Evolutionary conservation across 2,888 invertebrate species (phyloP).

Genomic region (Idaea straminata): DNA sequence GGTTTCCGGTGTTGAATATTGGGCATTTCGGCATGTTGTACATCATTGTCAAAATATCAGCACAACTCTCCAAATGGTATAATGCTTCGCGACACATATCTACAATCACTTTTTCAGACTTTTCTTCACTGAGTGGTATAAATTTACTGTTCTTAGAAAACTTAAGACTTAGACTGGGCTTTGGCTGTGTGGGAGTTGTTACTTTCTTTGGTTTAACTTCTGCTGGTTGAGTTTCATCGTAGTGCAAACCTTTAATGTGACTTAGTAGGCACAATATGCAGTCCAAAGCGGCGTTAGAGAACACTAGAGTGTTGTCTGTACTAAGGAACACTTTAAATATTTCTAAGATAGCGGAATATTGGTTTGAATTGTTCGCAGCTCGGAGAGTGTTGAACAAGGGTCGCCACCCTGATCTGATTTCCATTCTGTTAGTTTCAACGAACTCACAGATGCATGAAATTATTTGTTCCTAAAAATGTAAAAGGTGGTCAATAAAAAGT

Average conservation of each 20-base stretch:
- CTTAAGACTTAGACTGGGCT: constrained; percentile 64
- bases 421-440: constrained; percentile 95
- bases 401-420: constrained; percentile 97
- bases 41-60: constrained; percentile 93
- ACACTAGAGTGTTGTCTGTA: constrained; percentile 95
- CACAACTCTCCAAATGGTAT: constrained; percentile 91
- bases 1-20: constrained; percentile 93
- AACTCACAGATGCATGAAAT: constrained; percentile 97
- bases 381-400: constrained; percentile 96
- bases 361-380: constrained; percentile 89
- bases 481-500: neutral
- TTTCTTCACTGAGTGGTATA: constrained; percentile 70
- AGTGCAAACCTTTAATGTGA: constrained; percentile 86
- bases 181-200: constrained; percentile 50
- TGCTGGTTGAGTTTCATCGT: constrained; percentile 72
- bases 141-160: constrained; percentile 74
- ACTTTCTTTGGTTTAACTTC: constrained; percentile 69
- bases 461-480: constrained; percentile 86
- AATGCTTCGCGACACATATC: constrained; percentile 89
- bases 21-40: constrained; percentile 97
- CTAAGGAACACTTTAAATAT: constrained; percentile 96
- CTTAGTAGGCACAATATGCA: constrained; percentile 93
- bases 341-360: constrained; percentile 88
- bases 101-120: constrained; percentile 72
- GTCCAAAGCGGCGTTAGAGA: constrained; percentile 96